A percentile compares a stretch with the other conserved stretches of the same genome.
These are phyloP conservation scores for Eilema sororculum DNA, from an alignment of 2,888 invertebrate species.

Conservation along the genomic window DNA sequence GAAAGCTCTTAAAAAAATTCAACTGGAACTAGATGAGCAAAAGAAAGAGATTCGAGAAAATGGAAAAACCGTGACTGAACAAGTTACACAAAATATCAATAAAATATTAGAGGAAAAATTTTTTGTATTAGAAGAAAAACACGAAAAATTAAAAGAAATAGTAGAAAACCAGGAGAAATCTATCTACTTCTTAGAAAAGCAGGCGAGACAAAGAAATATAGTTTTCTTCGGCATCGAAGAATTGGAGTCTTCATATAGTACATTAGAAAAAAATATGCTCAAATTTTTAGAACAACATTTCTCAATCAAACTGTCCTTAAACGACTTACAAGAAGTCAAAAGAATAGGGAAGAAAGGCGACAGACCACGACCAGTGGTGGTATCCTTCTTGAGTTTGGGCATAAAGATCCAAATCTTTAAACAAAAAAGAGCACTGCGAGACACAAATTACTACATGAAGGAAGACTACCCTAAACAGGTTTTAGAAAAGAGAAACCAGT, in stretches of 20 bases:
- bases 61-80: background rate
- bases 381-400: too few species aligned
- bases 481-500: too few species aligned
- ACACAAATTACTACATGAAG: background rate
- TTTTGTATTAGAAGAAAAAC: background rate
- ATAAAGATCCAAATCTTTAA: too few species aligned
- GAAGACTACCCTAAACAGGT: background rate
- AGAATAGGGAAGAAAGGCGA: too few species aligned
- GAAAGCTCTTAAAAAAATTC: background rate
- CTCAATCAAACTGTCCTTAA: too few species aligned
- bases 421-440: background rate
- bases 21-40: background rate
- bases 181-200: background rate
- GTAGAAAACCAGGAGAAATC: too few species aligned
- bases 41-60: too few species aligned
- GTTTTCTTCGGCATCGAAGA: too few species aligned
- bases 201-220: background rate
- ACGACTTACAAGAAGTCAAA: too few species aligned
- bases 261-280: background rate
- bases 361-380: too few species aligned
- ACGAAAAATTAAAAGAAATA: background rate
- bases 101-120: background rate
- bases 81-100: slow-evolving; percentile 1
- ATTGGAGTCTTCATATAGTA: background rate
- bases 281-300: background rate